Base-by-base conservation (phyloP, 2,113 vertebrate species). In the Brachypteracias leptosomus region DNA sequence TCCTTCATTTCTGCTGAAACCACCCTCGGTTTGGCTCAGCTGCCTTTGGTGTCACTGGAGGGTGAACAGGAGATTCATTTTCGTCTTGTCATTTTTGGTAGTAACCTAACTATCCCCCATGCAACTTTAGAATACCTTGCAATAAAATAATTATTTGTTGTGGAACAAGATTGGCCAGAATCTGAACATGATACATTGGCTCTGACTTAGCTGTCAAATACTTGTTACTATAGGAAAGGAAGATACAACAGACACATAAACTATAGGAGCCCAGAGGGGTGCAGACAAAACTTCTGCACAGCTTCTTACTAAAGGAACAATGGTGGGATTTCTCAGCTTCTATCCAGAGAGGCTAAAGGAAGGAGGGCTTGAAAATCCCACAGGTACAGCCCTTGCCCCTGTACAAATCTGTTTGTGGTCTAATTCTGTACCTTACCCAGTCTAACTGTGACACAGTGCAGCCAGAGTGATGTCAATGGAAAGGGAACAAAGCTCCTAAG, bases 1-100 rank as follows among this genome's bases (percentile, higher is more conserved):
- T 93, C 90, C 92, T 71, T 95, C 75, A 49, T 78, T 96, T 95
- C 88, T 93, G 83, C 84, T 90, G 91, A 96, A 97, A 97, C 85
- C 83, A 93, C 84, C 93, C 88, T 94, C 2, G 51, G 95, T 95
- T 96, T 97, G 96, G 96, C 95, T 95, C 89, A 49, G 85, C 33
- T 94, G 71, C 59, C 55, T 93, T 91, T 42, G 47, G 76, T 91
- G 93, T 95, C 96, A 96, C 86, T 88, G 62, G 10, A 95, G 70
- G 89, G 88, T 82, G 84, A 95, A 85, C 70, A 86, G 42, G 66
- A 78, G 81, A 90, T 90, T 88, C 57, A 82, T 97, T 94, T 95
- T 71, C 80, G 2, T 93, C 72, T 93, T 90, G 79, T 89, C 92
- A 82, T 35, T 91, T 95, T 44, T 57, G 75, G 90, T 96, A 77